Conservation (phyloP, 2,888 invertebrate genomes). For the Entomobrya multifasciata region DNA sequence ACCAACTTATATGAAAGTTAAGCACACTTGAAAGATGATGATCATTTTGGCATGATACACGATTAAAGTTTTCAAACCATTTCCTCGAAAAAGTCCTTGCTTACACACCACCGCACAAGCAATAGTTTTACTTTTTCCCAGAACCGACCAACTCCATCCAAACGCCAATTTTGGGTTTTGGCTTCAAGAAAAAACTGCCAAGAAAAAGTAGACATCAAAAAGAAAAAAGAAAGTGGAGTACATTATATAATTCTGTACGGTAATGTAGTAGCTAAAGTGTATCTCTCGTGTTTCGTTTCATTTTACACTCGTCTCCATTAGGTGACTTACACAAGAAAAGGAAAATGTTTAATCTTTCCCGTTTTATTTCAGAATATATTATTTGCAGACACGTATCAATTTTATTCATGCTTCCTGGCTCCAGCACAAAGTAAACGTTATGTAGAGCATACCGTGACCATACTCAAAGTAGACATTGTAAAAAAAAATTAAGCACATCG, state of each 20-base stretch:
- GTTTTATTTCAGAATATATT: not conserved
- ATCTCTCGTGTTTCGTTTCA: not conserved
- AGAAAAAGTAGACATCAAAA: not conserved
- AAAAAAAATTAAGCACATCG: not conserved
- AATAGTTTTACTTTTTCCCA: not conserved
- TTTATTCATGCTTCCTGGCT: conserved; percentile 6
- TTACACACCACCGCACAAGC: no score
- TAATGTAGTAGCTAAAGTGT: not conserved
- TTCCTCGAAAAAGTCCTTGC: conserved; percentile 13
- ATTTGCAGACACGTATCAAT: conserved; percentile 22
- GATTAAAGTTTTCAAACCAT: conserved; percentile 52
- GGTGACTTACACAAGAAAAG: not conserved
- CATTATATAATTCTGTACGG: not conserved
- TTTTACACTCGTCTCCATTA: conserved; percentile 10
- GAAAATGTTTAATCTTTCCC: no score
- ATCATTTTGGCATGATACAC: not conserved
- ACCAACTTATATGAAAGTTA: no score
- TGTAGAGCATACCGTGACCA: no score
- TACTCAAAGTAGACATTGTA: no score
- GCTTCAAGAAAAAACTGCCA: not conserved
- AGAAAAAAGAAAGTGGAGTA: not conserved
- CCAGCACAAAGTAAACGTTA: no score
- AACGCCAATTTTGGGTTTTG: not conserved
- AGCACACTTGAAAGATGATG: not conserved
- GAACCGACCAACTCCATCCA: not conserved